A percentile compares a stretch with the other conserved stretches of the same genome.
Evolutionary conservation across 2,113 vertebrate genomes (phyloP).

Genomic region (Lutjanus erythropterus): DNA sequence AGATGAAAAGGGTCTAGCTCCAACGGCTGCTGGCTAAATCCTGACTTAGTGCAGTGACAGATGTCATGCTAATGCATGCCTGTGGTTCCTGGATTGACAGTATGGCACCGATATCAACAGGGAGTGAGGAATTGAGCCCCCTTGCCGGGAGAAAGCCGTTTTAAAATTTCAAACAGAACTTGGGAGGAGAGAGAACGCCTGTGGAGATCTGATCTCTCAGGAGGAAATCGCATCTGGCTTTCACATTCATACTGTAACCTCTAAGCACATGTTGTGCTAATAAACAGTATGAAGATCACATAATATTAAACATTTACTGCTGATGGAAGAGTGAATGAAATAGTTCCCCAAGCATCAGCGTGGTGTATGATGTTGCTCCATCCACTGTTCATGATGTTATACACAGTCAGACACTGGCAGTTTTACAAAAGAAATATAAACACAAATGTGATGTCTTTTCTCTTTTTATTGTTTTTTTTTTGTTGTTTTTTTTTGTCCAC

Average conservation of each 20-base stretch:
- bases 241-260: not conserved
- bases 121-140: constrained; percentile 40
- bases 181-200: constrained; percentile 3
- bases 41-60: constrained; percentile 57
- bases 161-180: constrained; percentile 50
- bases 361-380: not conserved
- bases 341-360: not conserved
- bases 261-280: constrained; percentile 1
- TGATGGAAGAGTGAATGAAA: not conserved
- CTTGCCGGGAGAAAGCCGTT: constrained; percentile 63
- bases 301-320: not conserved
- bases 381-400: not conserved
- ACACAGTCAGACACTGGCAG: not conserved
- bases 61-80: constrained; percentile 57
- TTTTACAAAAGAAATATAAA: not conserved
- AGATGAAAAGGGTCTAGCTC: constrained; percentile 41
- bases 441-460: not conserved
- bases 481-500: too few species aligned
- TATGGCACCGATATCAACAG: constrained; percentile 53
- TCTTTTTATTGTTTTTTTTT: too few species aligned
- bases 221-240: constrained; percentile 27
- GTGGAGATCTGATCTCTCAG: constrained; percentile 31
- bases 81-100: constrained; percentile 47
- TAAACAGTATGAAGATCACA: not conserved
- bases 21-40: constrained; percentile 51